These are phyloP conservation scores for Tapirus terrestris DNA, from an alignment of 2,113 vertebrate genomes.

Conservation along the genomic window DNA sequence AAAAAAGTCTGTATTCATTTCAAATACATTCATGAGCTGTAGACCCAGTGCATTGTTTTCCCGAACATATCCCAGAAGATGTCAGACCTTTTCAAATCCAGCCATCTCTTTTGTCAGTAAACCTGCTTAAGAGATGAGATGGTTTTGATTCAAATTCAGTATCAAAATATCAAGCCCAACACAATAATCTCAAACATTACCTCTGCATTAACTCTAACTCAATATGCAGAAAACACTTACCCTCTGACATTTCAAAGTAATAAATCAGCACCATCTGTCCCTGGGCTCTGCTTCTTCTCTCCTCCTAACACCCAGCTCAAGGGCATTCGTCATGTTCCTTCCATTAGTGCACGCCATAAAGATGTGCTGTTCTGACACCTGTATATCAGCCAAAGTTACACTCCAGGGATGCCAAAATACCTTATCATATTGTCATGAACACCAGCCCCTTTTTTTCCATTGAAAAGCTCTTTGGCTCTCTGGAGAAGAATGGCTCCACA, in stretches of 20 bases:
- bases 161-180: slow-evolving; percentile 72
- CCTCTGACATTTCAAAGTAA: slow-evolving; percentile 74
- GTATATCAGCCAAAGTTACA: slow-evolving; percentile 69
- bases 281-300: slow-evolving; percentile 48
- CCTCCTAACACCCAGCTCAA: slow-evolving; percentile 65
- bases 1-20: slow-evolving; percentile 33
- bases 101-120: slow-evolving; percentile 45
- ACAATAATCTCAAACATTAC: slow-evolving; percentile 69
- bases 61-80: slow-evolving; percentile 25
- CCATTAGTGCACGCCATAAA: slow-evolving; percentile 63
- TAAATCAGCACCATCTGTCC: slow-evolving; percentile 73
- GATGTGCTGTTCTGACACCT: slow-evolving; percentile 66
- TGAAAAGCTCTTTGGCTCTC: slow-evolving; percentile 48
- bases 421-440: slow-evolving; percentile 71
- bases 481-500: slow-evolving; percentile 55
- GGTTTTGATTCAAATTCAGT: slow-evolving; percentile 68
- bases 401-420: slow-evolving; percentile 50
- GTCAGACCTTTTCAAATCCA: slow-evolving; percentile 6
- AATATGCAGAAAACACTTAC: slow-evolving; percentile 74
- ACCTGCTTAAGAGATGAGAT: slow-evolving; percentile 38
- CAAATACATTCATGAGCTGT: slow-evolving; percentile 21
- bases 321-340: slow-evolving; percentile 72
- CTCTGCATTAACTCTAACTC: slow-evolving; percentile 69
- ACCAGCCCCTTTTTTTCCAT: background rate
- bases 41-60: background rate